phyloP scores from a whole-genome alignment of 1,140 invertebrate species.

The Agrypnia vestita region DNA sequence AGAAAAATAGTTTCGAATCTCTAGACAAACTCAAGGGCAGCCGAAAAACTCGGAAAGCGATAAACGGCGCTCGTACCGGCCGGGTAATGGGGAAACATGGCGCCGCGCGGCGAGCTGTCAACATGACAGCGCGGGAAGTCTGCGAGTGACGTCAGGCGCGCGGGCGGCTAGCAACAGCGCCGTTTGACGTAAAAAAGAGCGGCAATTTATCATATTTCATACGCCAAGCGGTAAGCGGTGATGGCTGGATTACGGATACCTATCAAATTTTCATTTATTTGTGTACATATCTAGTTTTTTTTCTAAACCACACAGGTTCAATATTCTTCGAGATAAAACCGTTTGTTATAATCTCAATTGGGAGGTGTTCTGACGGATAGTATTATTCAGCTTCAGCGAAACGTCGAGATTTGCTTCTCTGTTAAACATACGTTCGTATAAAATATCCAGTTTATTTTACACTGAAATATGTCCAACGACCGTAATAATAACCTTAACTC shows the following conservation, averaged over 20 bases:
- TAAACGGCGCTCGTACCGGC: slow-evolving; percentile 18
- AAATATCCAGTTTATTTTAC: too few relatives aligned
- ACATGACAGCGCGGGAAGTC: slow-evolving; percentile 50
- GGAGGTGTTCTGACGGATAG: too few relatives aligned
- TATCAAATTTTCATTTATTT: slow-evolving; percentile 10
- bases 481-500: too few relatives aligned
- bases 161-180: slow-evolving; percentile 32
- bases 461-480: too few relatives aligned
- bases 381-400: too few relatives aligned
- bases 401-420: too few relatives aligned
- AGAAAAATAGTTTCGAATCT: slow-evolving; percentile 11
- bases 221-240: too few relatives aligned
- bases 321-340: too few relatives aligned
- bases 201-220: slow-evolving; percentile 10
- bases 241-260: not conserved
- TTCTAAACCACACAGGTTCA: too few relatives aligned
- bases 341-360: too few relatives aligned
- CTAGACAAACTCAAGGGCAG: slow-evolving; percentile 34
- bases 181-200: slow-evolving; percentile 1
- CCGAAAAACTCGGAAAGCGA: slow-evolving; percentile 37
- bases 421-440: too few relatives aligned
- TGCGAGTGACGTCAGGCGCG: slow-evolving; percentile 31
- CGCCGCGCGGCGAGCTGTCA: slow-evolving; percentile 40
- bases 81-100: slow-evolving; percentile 12
- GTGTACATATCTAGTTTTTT: too few relatives aligned